Evolutionary conservation across 2,797 vertebrate genomes (phyloP).

Genomic region (Hypotaenidia philippensis): DNA sequence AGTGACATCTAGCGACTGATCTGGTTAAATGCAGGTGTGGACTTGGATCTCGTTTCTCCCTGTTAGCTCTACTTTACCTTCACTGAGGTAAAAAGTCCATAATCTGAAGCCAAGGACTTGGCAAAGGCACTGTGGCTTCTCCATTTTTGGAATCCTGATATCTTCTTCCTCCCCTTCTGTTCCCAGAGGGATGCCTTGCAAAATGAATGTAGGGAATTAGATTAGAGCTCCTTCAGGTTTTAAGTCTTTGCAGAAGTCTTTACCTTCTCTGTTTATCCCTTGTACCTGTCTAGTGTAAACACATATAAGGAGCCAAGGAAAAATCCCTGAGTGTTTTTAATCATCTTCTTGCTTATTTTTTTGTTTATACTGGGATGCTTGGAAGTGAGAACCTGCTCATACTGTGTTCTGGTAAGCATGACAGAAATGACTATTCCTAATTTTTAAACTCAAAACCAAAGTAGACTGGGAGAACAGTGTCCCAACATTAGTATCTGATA

Average conservation of each 20-base stretch:
- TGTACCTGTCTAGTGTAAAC: background rate
- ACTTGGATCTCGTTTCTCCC: background rate
- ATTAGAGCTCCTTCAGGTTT: background rate
- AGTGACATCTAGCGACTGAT: constrained; percentile 70
- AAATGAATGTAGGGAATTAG: background rate
- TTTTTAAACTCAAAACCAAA: background rate
- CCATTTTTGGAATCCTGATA: background rate
- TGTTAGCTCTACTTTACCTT: background rate
- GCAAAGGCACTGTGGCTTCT: background rate
- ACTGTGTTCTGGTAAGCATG: background rate
- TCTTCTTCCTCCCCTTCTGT: background rate
- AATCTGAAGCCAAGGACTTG: background rate
- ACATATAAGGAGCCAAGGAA: background rate
- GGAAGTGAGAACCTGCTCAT: background rate
- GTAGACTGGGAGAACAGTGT: background rate
- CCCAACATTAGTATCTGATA: background rate
- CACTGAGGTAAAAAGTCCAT: background rate
- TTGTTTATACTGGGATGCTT: background rate
- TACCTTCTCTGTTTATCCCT: background rate
- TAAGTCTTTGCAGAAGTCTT: background rate
- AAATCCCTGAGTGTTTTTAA: background rate
- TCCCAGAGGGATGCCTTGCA: background rate
- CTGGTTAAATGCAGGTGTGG: background rate
- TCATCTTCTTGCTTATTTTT: background rate
- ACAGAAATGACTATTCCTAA: background rate